Percentiles rank a stretch among this genome's conserved stretches.
phyloP scores from a whole-genome alignment of 2,888 invertebrate genomes.

The Acrobasis consociella region DNA sequence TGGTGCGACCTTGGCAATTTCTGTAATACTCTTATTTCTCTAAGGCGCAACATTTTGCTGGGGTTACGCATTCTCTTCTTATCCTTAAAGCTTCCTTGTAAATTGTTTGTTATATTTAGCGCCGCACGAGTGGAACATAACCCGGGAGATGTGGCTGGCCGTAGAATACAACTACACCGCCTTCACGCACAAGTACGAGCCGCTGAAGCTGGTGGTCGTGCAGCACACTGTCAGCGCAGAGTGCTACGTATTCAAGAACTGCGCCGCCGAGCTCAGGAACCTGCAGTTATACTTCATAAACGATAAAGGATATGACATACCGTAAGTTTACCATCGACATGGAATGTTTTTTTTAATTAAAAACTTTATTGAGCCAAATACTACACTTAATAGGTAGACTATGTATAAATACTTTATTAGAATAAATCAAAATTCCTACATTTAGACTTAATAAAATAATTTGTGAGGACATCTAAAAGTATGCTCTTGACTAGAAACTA shows the following conservation, averaged over 20 bases:
- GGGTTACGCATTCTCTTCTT: too few species aligned
- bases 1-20: too few species aligned
- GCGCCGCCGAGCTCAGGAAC: slow-evolving; percentile 59
- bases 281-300: slow-evolving; percentile 51
- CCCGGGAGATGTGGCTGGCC: slow-evolving; percentile 66
- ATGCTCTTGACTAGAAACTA: too few species aligned
- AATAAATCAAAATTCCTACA: too few species aligned
- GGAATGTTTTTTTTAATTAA: too few species aligned
- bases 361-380: too few species aligned
- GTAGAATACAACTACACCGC: slow-evolving; percentile 31
- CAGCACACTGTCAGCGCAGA: slow-evolving; percentile 62
- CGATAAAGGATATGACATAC: slow-evolving; percentile 42
- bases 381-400: too few species aligned
- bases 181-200: slow-evolving; percentile 42
- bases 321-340: slow-evolving; percentile 42
- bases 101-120: slow-evolving; percentile 42
- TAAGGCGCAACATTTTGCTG: too few species aligned
- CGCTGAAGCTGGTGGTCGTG: slow-evolving; percentile 60
- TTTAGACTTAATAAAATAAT: too few species aligned
- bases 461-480: too few species aligned
- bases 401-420: too few species aligned
- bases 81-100: background rate
- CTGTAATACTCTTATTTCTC: too few species aligned
- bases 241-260: slow-evolving; percentile 53
- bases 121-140: slow-evolving; percentile 66